phyloP scores from a whole-genome alignment of 2,797 vertebrate genomes.

The Fistularia tabacaria region DNA sequence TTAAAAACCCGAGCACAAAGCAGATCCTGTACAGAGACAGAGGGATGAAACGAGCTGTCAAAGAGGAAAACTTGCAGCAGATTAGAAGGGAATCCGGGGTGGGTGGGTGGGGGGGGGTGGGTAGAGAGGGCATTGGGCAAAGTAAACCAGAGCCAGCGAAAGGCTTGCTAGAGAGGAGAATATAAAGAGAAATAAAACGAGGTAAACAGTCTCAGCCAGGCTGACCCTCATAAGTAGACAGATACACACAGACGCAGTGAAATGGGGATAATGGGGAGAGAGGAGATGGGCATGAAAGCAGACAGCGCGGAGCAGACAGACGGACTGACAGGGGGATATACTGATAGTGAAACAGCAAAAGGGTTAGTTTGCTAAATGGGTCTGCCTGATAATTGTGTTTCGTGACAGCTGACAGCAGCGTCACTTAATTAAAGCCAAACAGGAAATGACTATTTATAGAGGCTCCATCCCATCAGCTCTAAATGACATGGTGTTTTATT shows the following conservation, averaged over 20 bases:
- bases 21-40: conserved; percentile 32
- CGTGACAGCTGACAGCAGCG: conserved; percentile 74
- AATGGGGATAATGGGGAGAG: conserved; percentile 40
- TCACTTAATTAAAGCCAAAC: conserved; percentile 78
- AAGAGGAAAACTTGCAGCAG: conserved; percentile 44
- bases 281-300: conserved; percentile 43
- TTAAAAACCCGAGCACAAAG: conserved; percentile 25
- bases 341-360: conserved; percentile 46
- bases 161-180: conserved; percentile 21
- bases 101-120: neutral
- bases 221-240: conserved; percentile 22
- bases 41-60: conserved; percentile 57
- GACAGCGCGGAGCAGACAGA: conserved; percentile 33
- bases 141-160: conserved; percentile 29
- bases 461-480: conserved; percentile 68
- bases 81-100: conserved; percentile 45
- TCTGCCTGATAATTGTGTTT: conserved; percentile 74
- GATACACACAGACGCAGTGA: conserved; percentile 24
- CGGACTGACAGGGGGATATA: conserved; percentile 52
- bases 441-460: conserved; percentile 75
- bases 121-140: conserved; percentile 15
- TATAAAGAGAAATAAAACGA: conserved; percentile 34
- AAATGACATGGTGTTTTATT: conserved; percentile 73
- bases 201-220: conserved; percentile 32
- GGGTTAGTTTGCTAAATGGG: conserved; percentile 68